phyloP scores from a whole-genome alignment of 2,113 vertebrate genomes.

The Numida meleagris region DNA sequence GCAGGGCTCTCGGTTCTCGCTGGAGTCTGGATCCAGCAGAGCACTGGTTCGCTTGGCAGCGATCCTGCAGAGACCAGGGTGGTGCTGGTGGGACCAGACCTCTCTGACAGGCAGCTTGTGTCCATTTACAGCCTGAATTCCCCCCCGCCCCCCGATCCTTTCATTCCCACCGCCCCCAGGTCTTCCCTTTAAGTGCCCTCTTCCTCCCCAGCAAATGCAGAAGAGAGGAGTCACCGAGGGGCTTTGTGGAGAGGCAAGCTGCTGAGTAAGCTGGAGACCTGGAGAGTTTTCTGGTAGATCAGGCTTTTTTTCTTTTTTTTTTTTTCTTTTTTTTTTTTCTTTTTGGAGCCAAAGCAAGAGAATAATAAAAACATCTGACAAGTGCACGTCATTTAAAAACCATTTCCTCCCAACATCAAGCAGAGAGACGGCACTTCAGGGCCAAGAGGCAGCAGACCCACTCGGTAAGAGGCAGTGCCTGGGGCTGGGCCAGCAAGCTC shows the following conservation, averaged over 20 bases:
- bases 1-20: neutral
- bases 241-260: conserved; percentile 1
- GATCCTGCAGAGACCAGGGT: neutral
- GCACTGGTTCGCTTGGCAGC: neutral
- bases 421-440: neutral
- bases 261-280: conserved; percentile 60
- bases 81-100: neutral
- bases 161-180: conserved; percentile 7
- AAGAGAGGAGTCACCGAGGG: neutral
- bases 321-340: neutral
- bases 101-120: neutral
- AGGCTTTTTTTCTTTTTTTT: neutral
- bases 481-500: neutral
- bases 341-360: conserved; percentile 51
- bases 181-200: neutral
- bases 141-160: neutral
- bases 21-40: neutral
- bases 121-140: conserved; percentile 17
- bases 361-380: conserved; percentile 73
- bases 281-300: conserved; percentile 54
- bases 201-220: conserved; percentile 12
- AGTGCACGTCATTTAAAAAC: conserved; percentile 55
- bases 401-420: conserved; percentile 62
- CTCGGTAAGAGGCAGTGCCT: neutral
- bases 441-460: neutral